Conservation (phyloP, 2,797 vertebrate species). For the Sebastes goodei region DNA sequence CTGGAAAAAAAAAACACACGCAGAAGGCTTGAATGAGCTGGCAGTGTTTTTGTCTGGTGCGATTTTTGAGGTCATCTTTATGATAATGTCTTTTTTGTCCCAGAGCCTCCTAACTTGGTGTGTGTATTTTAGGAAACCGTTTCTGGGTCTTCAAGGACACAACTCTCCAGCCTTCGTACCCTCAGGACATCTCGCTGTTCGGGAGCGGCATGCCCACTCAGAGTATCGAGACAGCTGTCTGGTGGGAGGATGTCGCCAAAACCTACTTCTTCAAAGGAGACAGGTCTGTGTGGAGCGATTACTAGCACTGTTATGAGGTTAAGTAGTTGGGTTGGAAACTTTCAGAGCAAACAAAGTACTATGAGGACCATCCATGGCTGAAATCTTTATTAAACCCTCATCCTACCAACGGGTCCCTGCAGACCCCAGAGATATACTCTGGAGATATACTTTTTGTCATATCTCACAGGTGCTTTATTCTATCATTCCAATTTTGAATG, state of each 20-base stretch:
- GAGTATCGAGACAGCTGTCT: slow-evolving; percentile 97
- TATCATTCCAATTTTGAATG: no score
- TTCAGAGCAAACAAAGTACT: background rate
- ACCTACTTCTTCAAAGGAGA: slow-evolving; percentile 99
- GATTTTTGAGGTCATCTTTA: slow-evolving; percentile 35
- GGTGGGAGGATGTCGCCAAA: slow-evolving; percentile 99
- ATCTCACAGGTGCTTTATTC: no score
- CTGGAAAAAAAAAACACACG: background rate
- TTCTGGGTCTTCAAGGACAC: slow-evolving; percentile 99
- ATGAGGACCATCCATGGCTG: background rate
- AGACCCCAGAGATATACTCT: no score
- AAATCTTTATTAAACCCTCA: background rate
- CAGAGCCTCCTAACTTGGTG: slow-evolving; percentile 20
- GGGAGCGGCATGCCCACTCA: slow-evolving; percentile 94
- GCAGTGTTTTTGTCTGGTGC: background rate
- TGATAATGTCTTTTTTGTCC: slow-evolving; percentile 34
- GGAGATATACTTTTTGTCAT: no score
- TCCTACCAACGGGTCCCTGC: no score
- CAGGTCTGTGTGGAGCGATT: slow-evolving; percentile 85
- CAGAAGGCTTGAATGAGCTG: slow-evolving; percentile 1
- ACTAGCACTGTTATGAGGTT: background rate
- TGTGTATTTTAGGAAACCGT: slow-evolving; percentile 88
- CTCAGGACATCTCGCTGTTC: slow-evolving; percentile 94
- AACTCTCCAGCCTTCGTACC: slow-evolving; percentile 95
- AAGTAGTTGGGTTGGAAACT: background rate